Evolutionary conservation across 1,140 invertebrate species (phyloP).

Genomic region (Nymphalis io): DNA sequence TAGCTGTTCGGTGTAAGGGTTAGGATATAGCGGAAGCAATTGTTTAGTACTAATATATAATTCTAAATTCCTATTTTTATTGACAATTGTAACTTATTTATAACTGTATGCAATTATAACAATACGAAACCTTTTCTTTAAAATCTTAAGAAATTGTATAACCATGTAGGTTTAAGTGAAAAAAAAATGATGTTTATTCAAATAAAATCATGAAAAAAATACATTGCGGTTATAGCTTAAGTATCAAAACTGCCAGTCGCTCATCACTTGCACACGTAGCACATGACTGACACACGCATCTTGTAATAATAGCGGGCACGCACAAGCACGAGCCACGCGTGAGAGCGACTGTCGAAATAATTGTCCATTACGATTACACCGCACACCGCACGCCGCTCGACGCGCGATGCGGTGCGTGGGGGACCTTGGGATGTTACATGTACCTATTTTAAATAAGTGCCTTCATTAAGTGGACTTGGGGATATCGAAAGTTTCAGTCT

Average conservation of each 20-base stretch:
- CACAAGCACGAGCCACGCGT: conserved; percentile 76
- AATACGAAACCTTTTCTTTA: too few relatives aligned
- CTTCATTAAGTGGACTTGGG: conserved; percentile 26
- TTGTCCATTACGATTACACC: conserved; percentile 67
- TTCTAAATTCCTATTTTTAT: background rate
- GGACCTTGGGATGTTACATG: conserved; percentile 23
- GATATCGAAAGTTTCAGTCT: conserved; percentile 9
- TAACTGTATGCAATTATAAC: too few relatives aligned
- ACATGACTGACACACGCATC: conserved; percentile 56
- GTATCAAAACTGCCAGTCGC: conserved; percentile 5
- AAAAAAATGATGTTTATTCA: too few relatives aligned
- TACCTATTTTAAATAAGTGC: conserved; percentile 27
- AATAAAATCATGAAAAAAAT: too few relatives aligned
- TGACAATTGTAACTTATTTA: too few relatives aligned
- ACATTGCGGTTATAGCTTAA: background rate
- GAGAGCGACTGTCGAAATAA: conserved; percentile 76
- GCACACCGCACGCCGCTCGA: conserved; percentile 26
- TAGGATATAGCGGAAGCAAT: conserved; percentile 28
- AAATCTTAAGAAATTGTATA: too few relatives aligned
- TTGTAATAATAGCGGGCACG: conserved; percentile 64
- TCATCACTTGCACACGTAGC: conserved; percentile 3
- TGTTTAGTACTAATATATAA: background rate
- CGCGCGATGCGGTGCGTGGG: conserved; percentile 25
- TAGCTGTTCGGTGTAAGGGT: conserved; percentile 34
- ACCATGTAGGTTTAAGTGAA: too few relatives aligned